Evolutionary conservation across 2,797 vertebrate species (phyloP).

Genomic region (Bradypus variegatus): DNA sequence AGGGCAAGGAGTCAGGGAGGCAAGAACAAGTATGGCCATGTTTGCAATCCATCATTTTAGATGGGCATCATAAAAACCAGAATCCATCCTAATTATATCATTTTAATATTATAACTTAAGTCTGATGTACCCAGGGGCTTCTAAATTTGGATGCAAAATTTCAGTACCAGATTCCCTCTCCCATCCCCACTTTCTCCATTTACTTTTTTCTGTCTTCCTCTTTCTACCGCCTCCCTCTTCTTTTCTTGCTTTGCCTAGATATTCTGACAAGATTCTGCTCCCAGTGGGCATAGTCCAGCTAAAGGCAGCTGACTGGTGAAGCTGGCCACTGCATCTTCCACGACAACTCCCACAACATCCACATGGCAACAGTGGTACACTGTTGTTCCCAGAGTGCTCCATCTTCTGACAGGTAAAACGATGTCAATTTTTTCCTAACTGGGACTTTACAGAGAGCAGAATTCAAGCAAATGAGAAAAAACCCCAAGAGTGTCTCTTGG

Average conservation of each 20-base stretch:
- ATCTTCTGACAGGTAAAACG: background rate
- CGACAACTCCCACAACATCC: background rate
- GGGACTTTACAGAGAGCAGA: background rate
- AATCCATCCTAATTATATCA: background rate
- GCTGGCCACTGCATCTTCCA: background rate
- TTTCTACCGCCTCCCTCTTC: background rate
- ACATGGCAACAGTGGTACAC: background rate
- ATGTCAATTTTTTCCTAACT: background rate
- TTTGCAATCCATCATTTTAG: background rate
- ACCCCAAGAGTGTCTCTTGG: background rate
- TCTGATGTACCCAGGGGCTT: background rate
- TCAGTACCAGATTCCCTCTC: background rate
- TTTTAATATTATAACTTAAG: background rate
- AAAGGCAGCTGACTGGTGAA: background rate
- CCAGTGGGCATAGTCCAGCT: background rate
- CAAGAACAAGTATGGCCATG: accelerated
- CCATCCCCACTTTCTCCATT: background rate
- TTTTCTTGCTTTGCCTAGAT: background rate
- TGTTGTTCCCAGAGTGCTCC: background rate
- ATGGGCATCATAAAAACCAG: background rate
- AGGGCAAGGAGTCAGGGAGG: background rate
- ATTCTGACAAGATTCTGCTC: background rate
- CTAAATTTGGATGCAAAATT: background rate
- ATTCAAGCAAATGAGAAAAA: background rate
- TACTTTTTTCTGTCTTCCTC: background rate